A percentile compares a stretch with the other conserved stretches of the same genome.
phyloP scores from a whole-genome alignment of 2,888 invertebrate species.

The Leptinotarsa peninsularis region DNA sequence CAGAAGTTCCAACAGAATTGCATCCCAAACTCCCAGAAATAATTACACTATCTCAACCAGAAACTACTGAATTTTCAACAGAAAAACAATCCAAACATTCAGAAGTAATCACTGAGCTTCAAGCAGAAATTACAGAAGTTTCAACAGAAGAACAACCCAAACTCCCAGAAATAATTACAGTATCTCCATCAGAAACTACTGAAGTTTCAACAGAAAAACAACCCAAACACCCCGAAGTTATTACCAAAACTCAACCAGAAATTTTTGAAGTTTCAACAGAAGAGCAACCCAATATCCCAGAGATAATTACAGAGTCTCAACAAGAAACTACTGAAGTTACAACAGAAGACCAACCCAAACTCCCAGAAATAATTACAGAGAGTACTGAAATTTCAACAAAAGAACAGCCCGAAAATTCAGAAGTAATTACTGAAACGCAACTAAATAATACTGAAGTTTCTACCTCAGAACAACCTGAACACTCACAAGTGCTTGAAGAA shows the following conservation, averaged over 20 bases:
- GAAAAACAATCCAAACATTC: neutral
- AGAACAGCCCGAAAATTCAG: neutral
- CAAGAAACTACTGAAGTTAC: neutral
- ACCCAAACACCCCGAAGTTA: neutral
- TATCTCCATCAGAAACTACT: neutral
- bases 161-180: neutral
- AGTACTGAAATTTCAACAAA: constrained; percentile 21
- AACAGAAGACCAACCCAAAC: neutral
- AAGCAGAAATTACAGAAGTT: neutral
- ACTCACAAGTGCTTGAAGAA: constrained; percentile 3
- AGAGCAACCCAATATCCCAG: neutral
- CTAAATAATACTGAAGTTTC: constrained; percentile 23
- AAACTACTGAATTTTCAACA: neutral
- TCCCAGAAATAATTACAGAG: neutral
- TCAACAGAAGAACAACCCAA: neutral
- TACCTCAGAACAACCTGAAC: constrained; percentile 16
- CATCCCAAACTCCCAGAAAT: neutral
- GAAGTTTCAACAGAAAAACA: constrained; percentile 22
- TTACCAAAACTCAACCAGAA: constrained; percentile 9
- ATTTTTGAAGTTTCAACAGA: neutral
- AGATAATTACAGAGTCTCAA: neutral
- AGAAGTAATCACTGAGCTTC: neutral
- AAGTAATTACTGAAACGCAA: neutral
- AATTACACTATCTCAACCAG: neutral
- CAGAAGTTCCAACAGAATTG: neutral